Percentiles rank a stretch among this genome's conserved stretches.
These are phyloP conservation scores for Diplosoma virens DNA, from an alignment of 23 tunicate species.

Conservation along the genomic window DNA sequence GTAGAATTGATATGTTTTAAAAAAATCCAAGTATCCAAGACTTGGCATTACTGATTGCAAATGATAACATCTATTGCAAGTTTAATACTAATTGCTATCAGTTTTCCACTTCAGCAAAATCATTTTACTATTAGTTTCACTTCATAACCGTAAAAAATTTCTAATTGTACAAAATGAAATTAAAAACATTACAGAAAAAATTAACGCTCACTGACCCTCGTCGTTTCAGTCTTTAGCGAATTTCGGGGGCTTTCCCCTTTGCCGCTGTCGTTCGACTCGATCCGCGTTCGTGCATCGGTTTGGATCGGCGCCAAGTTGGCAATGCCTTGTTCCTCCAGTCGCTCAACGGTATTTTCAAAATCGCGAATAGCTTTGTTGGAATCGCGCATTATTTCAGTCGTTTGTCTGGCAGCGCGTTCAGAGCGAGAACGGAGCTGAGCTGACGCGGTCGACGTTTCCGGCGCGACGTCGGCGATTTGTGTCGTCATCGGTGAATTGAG, in stretches of 20 bases:
- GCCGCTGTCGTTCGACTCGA: constrained; percentile 80
- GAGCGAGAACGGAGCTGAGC: constrained; percentile 46
- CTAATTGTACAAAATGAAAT: not conserved
- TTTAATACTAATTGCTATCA: no score
- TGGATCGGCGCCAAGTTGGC: not conserved
- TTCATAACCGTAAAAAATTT: no score
- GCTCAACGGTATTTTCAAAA: constrained; percentile 22
- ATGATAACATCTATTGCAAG: no score
- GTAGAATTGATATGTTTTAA: no score
- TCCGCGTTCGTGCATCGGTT: constrained; percentile 36
- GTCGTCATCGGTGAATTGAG: not conserved
- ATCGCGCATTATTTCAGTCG: constrained; percentile 71
- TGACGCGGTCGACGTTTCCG: constrained; percentile 32
- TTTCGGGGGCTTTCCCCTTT: constrained; percentile 90
- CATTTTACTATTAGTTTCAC: no score
- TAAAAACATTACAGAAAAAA: not conserved
- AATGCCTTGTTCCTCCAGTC: constrained; percentile 29
- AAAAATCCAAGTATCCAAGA: no score
- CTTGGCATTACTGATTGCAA: no score
- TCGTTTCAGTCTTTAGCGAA: constrained; percentile 56
- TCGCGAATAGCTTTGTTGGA: constrained; percentile 47
- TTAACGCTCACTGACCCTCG: constrained; percentile 23
- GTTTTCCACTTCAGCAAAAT: no score
- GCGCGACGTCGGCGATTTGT: constrained; percentile 3
- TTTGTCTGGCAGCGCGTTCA: constrained; percentile 30